Evolutionary conservation across 1,140 invertebrate genomes (phyloP), one percentile per base, ranked within the genome.

Genomic region (Zaprionus tsacasi): DNA sequence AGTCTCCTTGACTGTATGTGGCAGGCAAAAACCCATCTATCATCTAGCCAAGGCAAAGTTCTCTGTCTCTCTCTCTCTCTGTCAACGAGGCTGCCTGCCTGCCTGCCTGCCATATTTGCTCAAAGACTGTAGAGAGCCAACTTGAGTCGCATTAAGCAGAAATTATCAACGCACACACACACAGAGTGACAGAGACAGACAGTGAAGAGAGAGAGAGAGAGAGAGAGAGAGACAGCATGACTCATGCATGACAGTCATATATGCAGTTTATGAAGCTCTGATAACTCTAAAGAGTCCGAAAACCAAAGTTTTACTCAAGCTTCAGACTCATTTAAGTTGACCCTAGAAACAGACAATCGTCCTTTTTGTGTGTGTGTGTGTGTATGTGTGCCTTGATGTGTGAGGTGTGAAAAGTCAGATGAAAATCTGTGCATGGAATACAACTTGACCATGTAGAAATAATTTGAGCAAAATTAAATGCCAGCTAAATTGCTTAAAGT

Each of bases 51-150:
- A 43, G 50, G 61, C 67, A 70, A 70, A 70, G 61, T 75, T 58
- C 60, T 17, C 38, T 54, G 4, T 35, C 33, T 7, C 33, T 6
- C 40, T 45, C n/a, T 45, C 38, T 40, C 38, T 40, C 13, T 76
- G 70, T 67, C 74, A 72, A 72, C 70, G 59, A 54, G 21, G 2
- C 21, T 21, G 21, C 21, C 21, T 21, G 21, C 21, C 21, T 21
- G 21, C 21, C 48, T 64, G 58, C 45, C 72, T 83, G 79, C 57
- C 76, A 88, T 87, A 87, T 87, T 87, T 88, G 80, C 73, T 75
- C 59, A 80, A 88, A 82, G 76, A 88, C 83, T 82, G 78, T 65
- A 87, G 79, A 87, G 79, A 87, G 82, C 83, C 87, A 87, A 87
- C 82, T 87, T 82, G 66, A 87, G 82, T 87, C 76, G 83, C 82